Percentiles rank a stretch among this genome's conserved stretches.
Conservation (phyloP, 2,888 invertebrate genomes). For the Peribatodes rhomboidaria region DNA sequence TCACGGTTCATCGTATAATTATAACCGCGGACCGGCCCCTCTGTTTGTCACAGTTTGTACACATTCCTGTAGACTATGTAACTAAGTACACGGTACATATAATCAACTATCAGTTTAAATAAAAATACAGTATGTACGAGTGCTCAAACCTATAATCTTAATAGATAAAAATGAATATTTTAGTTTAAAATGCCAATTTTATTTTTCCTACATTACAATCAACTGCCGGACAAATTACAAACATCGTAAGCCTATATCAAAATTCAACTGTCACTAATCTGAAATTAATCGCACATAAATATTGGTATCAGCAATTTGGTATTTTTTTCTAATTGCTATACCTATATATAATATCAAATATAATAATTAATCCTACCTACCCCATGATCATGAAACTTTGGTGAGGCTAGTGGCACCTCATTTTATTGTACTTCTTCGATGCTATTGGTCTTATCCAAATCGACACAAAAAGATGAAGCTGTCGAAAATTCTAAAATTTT, state of each 20-base stretch:
- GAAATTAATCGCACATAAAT: slow-evolving; percentile 59
- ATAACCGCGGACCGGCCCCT: no score
- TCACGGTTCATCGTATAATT: no score
- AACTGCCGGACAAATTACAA: slow-evolving; percentile 52
- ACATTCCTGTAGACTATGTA: no score
- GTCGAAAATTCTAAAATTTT: slow-evolving; percentile 41
- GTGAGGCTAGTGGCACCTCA: no score
- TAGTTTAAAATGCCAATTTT: slow-evolving; percentile 34
- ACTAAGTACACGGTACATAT: no score
- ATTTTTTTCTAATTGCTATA: slow-evolving; percentile 49
- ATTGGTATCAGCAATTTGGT: slow-evolving; percentile 55
- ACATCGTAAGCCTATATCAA: slow-evolving; percentile 49
- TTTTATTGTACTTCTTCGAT: slow-evolving; percentile 18
- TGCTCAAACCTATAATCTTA: slow-evolving; percentile 30
- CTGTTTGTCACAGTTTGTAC: no score
- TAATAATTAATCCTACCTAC: no score
- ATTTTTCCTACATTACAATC: slow-evolving; percentile 37
- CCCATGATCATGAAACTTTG: slow-evolving; percentile 28
- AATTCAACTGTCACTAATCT: slow-evolving; percentile 57
- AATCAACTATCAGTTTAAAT: no score
- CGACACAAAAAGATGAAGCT: slow-evolving; percentile 38
- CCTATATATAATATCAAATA: slow-evolving; percentile 60
- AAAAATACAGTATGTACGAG: no score
- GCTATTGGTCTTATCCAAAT: slow-evolving; percentile 19
- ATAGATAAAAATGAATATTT: slow-evolving; percentile 5